A percentile compares a stretch with the other conserved stretches of the same genome.
phyloP scores from a whole-genome alignment of 2,113 vertebrate species.

The Lasiurus cinereus region DNA sequence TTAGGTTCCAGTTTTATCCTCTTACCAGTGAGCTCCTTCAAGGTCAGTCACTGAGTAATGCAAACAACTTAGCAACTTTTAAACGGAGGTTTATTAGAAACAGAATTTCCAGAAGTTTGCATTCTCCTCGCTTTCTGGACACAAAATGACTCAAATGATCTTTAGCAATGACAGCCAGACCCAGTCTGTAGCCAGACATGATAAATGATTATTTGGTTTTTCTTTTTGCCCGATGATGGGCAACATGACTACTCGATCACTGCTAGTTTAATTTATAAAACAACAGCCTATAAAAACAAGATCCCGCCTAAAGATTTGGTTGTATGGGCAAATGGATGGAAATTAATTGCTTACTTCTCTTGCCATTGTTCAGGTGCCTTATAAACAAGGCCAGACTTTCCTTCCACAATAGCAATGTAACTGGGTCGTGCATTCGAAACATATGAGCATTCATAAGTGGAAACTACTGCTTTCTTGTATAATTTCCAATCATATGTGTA shows the following conservation, averaged over 20 bases:
- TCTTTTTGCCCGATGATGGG: neutral
- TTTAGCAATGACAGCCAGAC: too few species aligned
- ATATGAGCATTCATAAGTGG: neutral
- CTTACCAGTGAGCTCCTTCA: conserved; percentile 51
- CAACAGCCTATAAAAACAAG: neutral
- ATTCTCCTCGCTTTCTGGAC: neutral
- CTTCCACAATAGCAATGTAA: neutral
- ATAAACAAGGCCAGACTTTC: neutral
- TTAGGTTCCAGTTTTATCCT: conserved; percentile 12
- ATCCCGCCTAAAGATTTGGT: neutral
- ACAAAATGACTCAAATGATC: neutral
- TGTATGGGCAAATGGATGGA: neutral
- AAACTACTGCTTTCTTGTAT: neutral
- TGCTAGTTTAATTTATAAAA: neutral
- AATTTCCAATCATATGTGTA: neutral
- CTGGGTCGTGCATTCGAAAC: neutral
- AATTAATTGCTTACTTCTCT: neutral
- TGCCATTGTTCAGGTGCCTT: neutral
- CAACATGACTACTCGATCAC: neutral
- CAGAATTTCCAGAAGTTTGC: neutral
- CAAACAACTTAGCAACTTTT: conserved; percentile 8
- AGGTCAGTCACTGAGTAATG: conserved; percentile 51
- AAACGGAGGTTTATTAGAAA: conserved; percentile 6
- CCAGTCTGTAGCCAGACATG: neutral
- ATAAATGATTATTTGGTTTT: neutral